Conservation (phyloP, 2,888 invertebrate species). For the Tridacna crocea region DNA sequence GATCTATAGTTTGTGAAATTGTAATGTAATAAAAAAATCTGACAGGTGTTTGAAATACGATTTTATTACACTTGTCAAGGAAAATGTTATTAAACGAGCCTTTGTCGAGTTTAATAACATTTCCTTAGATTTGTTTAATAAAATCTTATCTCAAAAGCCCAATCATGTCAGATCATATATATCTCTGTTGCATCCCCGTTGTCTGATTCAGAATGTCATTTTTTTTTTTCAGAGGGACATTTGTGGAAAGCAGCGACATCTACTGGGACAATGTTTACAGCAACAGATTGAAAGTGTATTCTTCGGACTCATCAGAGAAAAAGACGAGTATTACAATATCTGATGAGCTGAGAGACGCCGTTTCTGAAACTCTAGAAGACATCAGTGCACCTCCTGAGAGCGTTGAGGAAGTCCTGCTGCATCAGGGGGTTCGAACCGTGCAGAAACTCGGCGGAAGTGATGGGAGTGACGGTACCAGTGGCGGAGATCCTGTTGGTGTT, state of each 20-base stretch:
- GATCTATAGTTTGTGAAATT: too few species aligned
- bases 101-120: too few species aligned
- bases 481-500: background rate
- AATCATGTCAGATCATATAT: too few species aligned
- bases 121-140: too few species aligned
- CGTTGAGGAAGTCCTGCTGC: slow-evolving; percentile 47
- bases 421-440: slow-evolving; percentile 47
- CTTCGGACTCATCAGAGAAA: background rate
- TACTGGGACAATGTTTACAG: slow-evolving; percentile 39
- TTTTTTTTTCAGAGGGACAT: slow-evolving; percentile 46
- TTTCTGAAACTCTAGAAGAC: slow-evolving; percentile 44
- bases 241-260: slow-evolving; percentile 25
- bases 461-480: background rate
- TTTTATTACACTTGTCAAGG: too few species aligned
- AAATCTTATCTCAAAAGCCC: too few species aligned
- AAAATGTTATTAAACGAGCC: too few species aligned
- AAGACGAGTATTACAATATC: background rate
- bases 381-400: slow-evolving; percentile 46
- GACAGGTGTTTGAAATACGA: too few species aligned
- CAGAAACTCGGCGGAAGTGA: slow-evolving; percentile 16
- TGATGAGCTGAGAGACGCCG: slow-evolving; percentile 33
- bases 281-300: slow-evolving; percentile 5
- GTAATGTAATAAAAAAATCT: too few species aligned
- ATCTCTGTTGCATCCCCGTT: too few species aligned
- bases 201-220: background rate